Evolutionary conservation across 2,113 vertebrate genomes (phyloP).

Genomic region (Dryoscopus gambensis): DNA sequence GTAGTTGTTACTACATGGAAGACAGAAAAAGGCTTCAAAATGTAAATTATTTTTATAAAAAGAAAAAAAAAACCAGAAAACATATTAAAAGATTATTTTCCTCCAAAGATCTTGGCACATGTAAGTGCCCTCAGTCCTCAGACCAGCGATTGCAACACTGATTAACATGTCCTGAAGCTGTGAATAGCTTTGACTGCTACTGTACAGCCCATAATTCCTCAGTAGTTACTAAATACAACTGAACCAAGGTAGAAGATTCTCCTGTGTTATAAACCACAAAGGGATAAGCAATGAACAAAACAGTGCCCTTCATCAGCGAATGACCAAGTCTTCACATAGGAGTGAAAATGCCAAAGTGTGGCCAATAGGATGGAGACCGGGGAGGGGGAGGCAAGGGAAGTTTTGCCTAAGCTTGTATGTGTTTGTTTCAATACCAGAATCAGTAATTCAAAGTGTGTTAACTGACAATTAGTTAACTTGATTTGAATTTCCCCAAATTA

Average conservation of each 20-base stretch:
- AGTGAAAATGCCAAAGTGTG: fast-evolving
- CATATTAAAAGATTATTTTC: not conserved
- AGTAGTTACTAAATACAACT: not conserved
- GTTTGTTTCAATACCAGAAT: not conserved
- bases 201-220: not conserved
- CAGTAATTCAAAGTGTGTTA: not conserved
- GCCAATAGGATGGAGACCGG: not conserved
- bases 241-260: not conserved
- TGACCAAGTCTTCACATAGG: not conserved
- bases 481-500: not conserved
- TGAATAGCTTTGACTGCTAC: not conserved
- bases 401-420: not conserved
- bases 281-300: not conserved
- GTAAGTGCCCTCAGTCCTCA: not conserved
- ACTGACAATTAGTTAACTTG: not conserved
- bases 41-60: not conserved
- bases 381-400: not conserved
- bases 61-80: not conserved
- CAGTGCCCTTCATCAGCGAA: not conserved
- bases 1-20: not conserved
- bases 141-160: not conserved
- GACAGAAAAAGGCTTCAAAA: not conserved
- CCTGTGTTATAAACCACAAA: not conserved
- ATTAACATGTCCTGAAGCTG: not conserved
- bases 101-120: not conserved